A percentile compares a stretch with the other conserved stretches of the same genome.
Evolutionary conservation across 1,140 invertebrate genomes (phyloP).

Genomic region (Armadillidium nasatum): DNA sequence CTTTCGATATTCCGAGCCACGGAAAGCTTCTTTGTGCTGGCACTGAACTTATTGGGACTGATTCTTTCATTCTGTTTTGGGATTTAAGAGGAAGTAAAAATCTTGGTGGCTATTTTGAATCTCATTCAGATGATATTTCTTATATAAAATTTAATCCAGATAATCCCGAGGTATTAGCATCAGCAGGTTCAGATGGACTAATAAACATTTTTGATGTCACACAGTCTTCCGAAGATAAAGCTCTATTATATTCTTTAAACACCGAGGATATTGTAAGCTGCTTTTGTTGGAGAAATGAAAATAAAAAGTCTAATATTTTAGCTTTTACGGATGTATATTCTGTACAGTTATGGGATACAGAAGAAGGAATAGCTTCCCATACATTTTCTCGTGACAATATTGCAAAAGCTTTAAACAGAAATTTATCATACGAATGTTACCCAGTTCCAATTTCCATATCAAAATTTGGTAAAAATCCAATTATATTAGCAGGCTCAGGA

Average conservation of each 20-base stretch:
- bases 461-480: slow-evolving; percentile 3
- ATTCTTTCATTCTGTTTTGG: slow-evolving; percentile 77
- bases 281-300: slow-evolving; percentile 30
- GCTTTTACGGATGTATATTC: slow-evolving; percentile 33
- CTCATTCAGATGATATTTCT: slow-evolving; percentile 77
- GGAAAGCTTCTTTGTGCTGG: slow-evolving; percentile 70
- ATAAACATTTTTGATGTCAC: slow-evolving; percentile 79
- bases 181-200: slow-evolving; percentile 76
- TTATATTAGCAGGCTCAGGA: slow-evolving; percentile 27
- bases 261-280: slow-evolving; percentile 72
- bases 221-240: slow-evolving; percentile 71
- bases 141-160: slow-evolving; percentile 69
- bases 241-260: slow-evolving; percentile 72
- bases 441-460: slow-evolving; percentile 8
- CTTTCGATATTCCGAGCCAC: slow-evolving; percentile 70
- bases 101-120: slow-evolving; percentile 79
- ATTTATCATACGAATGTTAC: slow-evolving; percentile 31
- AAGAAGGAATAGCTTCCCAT: slow-evolving; percentile 56
- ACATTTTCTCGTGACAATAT: slow-evolving; percentile 58
- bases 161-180: slow-evolving; percentile 64
- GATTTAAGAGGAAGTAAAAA: slow-evolving; percentile 64
- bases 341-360: slow-evolving; percentile 65
- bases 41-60: slow-evolving; percentile 64
- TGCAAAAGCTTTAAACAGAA: slow-evolving; percentile 51
- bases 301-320: slow-evolving; percentile 21